These are phyloP conservation scores for Halcyon malimbica DNA, from an alignment of 2,113 vertebrate species.

Conservation along the genomic window DNA sequence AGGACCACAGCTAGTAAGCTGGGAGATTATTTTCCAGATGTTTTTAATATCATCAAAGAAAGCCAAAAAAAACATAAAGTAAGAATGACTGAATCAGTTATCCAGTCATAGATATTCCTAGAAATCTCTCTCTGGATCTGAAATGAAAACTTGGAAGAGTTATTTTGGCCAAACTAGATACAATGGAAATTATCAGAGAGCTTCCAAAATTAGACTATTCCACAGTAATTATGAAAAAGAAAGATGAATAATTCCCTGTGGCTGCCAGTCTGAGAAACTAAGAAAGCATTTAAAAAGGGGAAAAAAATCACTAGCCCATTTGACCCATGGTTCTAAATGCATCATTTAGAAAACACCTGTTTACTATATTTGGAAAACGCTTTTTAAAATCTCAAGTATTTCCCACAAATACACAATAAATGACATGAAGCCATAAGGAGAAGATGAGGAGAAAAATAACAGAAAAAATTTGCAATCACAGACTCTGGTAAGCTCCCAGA, in stretches of 20 bases:
- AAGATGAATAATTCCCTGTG: neutral
- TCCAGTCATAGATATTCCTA: slow-evolving; percentile 44
- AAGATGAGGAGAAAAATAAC: neutral
- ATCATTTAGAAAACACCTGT: neutral
- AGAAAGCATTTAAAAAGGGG: neutral
- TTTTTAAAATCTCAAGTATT: neutral
- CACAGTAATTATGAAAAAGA: neutral
- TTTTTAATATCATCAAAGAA: slow-evolving; percentile 13
- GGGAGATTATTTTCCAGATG: slow-evolving; percentile 23
- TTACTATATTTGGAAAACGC: neutral
- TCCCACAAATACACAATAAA: slow-evolving; percentile 17
- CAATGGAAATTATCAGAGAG: neutral
- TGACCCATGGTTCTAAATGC: neutral
- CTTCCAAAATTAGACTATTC: slow-evolving; percentile 16
- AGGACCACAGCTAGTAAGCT: neutral
- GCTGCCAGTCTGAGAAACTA: neutral
- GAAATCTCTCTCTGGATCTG: slow-evolving; percentile 50
- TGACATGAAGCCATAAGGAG: neutral
- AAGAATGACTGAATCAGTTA: slow-evolving; percentile 12
- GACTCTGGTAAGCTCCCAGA: neutral
- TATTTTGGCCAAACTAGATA: slow-evolving; percentile 5
- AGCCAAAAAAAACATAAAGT: slow-evolving; percentile 39
- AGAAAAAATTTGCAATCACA: neutral
- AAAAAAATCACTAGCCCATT: neutral
- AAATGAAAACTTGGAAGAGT: slow-evolving; percentile 22